Base-by-base conservation (phyloP, 2,797 vertebrate species). In the Parauchenoglanis ngamensis region DNA sequence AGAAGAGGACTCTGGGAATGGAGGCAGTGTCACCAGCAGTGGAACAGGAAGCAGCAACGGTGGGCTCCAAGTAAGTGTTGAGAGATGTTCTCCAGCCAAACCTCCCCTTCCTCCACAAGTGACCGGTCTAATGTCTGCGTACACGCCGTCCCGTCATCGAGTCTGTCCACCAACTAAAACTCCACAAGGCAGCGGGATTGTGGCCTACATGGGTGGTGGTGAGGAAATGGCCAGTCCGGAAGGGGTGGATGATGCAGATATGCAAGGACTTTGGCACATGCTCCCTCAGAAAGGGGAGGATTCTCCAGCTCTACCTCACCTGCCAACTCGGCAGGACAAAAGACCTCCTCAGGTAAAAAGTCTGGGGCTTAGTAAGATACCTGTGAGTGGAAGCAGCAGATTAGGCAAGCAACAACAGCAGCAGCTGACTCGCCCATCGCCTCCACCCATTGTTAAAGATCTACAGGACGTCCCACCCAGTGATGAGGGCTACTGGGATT, bases 211-310 rank as follows among this genome's bases (percentile, higher is more conserved):
- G 94, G 98, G 98, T 54, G 98, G 98, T 75, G 98, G 98, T 83
- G 98, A 99, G 92, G 98, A 99, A 95, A 99, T 99, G 98, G 98
- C 98, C 63, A 99, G 97, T 93, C 98, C 98, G 0, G 98, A 99
- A 19, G 97, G 96, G 91, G 97, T 97, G 87, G 97, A 98, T 4
- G 97, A 99, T 88, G 97, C 97, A 15, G 97, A 95, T 87, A 96
- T 99, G 93, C 97, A 98, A 90, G 98, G 98, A 31, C 97, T 99
- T 88, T 99, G 98, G 98, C 98, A 98, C 93, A 97, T 98, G 96
- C 94, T 99, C 35, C 97, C 97, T 0, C 97, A 97, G 73, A 95
- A 95, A 0, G 96, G 96, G n/a, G 94, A 95, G 46, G 93, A 95
- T 86, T 96, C 96, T 25, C 95, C 95, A 4, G 95, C 94, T 31